These are phyloP conservation scores for Agonopterix arenella DNA, from an alignment of 2,888 invertebrate species.

Conservation along the genomic window DNA sequence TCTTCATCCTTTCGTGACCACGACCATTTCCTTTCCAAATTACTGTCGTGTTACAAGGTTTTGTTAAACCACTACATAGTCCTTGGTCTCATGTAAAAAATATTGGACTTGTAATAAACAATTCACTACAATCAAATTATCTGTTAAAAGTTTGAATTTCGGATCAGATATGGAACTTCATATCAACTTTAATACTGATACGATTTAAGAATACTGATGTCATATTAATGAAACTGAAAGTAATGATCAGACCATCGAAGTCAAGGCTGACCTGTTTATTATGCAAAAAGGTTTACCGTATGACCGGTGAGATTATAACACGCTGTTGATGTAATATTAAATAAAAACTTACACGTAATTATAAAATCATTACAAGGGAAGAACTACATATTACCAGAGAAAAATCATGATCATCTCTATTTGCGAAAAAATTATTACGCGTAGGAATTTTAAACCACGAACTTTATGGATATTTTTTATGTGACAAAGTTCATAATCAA, in stretches of 20 bases:
- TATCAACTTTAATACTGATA: too few relatives aligned
- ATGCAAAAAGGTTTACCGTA: slow-evolving; percentile 4
- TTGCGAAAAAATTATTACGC: too few relatives aligned
- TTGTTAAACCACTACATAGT: slow-evolving; percentile 8
- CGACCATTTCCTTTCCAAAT: slow-evolving; percentile 45
- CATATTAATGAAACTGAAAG: neutral
- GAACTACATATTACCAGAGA: too few relatives aligned
- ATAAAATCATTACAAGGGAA: too few relatives aligned
- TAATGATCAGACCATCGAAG: neutral
- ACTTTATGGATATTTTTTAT: too few relatives aligned
- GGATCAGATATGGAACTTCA: too few relatives aligned
- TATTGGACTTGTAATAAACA: neutral
- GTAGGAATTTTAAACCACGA: too few relatives aligned
- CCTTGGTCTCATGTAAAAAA: neutral
- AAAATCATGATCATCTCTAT: too few relatives aligned
- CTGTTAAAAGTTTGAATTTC: too few relatives aligned
- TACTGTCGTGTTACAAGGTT: slow-evolving; percentile 45
- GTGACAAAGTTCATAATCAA: too few relatives aligned
- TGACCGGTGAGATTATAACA: neutral
- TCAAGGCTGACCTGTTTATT: slow-evolving; percentile 1
- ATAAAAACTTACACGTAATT: neutral
- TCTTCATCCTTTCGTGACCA: slow-evolving; percentile 44
- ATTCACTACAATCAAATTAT: too few relatives aligned
- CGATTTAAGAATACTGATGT: too few relatives aligned
- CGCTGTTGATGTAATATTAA: neutral